A percentile compares a stretch with the other conserved stretches of the same genome.
These are phyloP conservation scores for Lithobates sylvaticus DNA, from an alignment of 2,797 vertebrate genomes.

Conservation along the genomic window DNA sequence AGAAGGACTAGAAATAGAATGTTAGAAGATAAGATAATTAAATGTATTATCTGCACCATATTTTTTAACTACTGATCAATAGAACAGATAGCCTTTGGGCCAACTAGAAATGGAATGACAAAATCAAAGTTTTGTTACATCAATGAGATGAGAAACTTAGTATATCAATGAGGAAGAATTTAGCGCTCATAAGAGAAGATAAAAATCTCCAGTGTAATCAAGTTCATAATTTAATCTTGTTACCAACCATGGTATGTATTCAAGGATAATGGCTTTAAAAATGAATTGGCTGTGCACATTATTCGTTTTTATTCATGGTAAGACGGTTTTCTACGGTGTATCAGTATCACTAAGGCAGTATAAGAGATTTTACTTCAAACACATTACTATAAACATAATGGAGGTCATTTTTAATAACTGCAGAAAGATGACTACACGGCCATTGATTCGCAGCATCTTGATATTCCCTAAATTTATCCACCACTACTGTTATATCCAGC, in stretches of 20 bases:
- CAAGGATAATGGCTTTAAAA: background rate
- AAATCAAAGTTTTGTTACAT: slow-evolving; percentile 51
- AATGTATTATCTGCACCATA: slow-evolving; percentile 27
- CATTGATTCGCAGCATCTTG: too few species aligned
- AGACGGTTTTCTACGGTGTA: background rate
- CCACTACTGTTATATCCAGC: too few species aligned
- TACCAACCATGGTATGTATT: background rate
- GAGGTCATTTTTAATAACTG: too few species aligned
- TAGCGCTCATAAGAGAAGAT: slow-evolving; percentile 21
- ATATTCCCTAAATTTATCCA: too few species aligned
- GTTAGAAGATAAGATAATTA: slow-evolving; percentile 28
- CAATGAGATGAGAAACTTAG: slow-evolving; percentile 37
- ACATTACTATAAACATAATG: too few species aligned
- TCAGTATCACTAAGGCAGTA: too few species aligned
- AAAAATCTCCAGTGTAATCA: slow-evolving; percentile 31
- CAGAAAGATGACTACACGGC: too few species aligned
- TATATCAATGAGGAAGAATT: slow-evolving; percentile 21
- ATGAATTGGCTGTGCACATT: background rate
- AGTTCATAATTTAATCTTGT: slow-evolving; percentile 21
- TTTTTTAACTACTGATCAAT: slow-evolving; percentile 26
- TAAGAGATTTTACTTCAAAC: too few species aligned
- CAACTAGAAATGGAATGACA: slow-evolving; percentile 38
- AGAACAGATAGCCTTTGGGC: slow-evolving; percentile 24
- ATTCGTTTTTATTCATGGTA: background rate
- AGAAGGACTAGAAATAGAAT: background rate